Percentiles rank a stretch among this genome's conserved stretches.
phyloP scores from a whole-genome alignment of 2,113 vertebrate genomes.

The Psilopogon haemacephalus region DNA sequence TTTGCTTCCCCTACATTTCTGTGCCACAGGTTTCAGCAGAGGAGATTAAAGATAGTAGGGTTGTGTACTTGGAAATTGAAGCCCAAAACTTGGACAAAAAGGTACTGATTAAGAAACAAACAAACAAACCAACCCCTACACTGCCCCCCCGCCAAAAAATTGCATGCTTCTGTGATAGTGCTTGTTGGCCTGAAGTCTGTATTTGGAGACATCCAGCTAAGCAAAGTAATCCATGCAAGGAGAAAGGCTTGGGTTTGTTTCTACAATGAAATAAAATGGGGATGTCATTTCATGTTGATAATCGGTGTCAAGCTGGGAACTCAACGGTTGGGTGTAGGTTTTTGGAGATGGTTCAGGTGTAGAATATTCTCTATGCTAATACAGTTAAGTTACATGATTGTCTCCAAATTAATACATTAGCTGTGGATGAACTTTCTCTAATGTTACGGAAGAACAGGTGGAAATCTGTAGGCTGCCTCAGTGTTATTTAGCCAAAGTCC shows the following conservation, averaged over 20 bases:
- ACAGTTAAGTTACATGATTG: not conserved
- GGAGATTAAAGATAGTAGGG: slow-evolving; percentile 87
- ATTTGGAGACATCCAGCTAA: not conserved
- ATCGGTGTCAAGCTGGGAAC: not conserved
- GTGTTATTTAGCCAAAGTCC: not conserved
- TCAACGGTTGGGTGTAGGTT: not conserved
- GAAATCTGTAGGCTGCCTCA: not conserved
- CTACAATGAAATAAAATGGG: not conserved
- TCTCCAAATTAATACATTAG: not conserved
- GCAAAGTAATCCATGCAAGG: not conserved
- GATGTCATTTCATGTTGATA: not conserved
- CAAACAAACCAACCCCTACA: too few relatives aligned
- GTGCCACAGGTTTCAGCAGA: slow-evolving; percentile 83
- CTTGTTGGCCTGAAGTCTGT: not conserved
- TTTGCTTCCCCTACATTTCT: not conserved
- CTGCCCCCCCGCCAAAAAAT: too few relatives aligned
- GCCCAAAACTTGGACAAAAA: slow-evolving; percentile 92
- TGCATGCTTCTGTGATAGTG: not conserved
- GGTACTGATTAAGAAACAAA: slow-evolving; percentile 60
- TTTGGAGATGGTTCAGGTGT: not conserved
- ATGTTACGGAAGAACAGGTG: not conserved
- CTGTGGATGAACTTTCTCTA: not conserved
- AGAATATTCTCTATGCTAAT: not conserved
- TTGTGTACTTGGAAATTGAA: slow-evolving; percentile 83
- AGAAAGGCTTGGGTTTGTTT: not conserved